A percentile compares a stretch with the other conserved stretches of the same genome.
These are phyloP conservation scores for Netelia inedita DNA, from an alignment of 2,888 invertebrate genomes.

Conservation along the genomic window DNA sequence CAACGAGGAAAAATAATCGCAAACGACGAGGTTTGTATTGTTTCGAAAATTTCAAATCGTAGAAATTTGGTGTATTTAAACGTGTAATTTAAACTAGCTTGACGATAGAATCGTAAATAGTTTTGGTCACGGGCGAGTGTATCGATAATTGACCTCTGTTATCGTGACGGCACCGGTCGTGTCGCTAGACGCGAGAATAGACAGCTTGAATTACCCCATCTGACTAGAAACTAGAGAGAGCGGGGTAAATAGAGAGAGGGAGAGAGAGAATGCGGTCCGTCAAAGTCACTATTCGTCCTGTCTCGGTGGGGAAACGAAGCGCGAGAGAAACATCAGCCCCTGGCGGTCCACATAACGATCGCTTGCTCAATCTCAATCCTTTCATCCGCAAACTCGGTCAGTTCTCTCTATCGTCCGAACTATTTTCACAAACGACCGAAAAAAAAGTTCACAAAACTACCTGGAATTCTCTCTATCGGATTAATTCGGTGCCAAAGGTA, in stretches of 20 bases:
- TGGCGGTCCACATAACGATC: conserved; percentile 2
- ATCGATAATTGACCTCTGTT: conserved; percentile 54
- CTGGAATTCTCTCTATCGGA: not conserved
- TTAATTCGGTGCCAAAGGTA: not conserved
- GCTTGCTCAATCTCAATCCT: not conserved
- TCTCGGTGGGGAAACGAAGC: not conserved
- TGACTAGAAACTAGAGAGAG: conserved; percentile 12
- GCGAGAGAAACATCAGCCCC: not conserved
- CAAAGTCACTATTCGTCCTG: not conserved
- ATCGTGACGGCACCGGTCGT: conserved; percentile 35
- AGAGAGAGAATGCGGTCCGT: not conserved
- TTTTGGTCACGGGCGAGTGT: conserved; percentile 5
- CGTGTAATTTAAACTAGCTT: not conserved
- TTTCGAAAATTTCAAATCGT: not conserved
- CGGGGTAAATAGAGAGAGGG: not conserved
- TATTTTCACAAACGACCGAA: not conserved
- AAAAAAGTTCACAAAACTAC: not conserved
- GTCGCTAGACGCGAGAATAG: conserved; percentile 8
- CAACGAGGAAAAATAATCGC: not conserved
- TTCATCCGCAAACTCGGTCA: not conserved
- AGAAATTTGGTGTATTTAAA: not conserved
- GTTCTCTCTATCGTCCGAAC: not conserved
- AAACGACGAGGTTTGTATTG: not conserved
- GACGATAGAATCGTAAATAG: not conserved
- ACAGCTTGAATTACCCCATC: conserved; percentile 15